Percentiles rank a stretch among this genome's conserved stretches.
Conservation (phyloP, 2,113 vertebrate genomes). For the Pseudonaja textilis region DNA sequence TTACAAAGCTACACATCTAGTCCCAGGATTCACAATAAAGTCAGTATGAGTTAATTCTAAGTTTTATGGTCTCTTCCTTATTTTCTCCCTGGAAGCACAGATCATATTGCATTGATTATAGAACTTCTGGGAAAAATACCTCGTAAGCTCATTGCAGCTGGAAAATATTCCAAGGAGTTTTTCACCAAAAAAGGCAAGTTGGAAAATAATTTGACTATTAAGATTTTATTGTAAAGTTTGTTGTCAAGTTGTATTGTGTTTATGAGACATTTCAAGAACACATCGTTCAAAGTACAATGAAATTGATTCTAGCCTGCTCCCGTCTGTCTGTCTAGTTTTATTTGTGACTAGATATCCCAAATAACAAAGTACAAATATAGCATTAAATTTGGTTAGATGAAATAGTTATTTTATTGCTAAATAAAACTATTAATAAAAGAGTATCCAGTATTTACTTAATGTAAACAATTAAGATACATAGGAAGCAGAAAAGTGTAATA, state of each 20-base stretch:
- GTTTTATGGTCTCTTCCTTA: neutral
- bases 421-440: neutral
- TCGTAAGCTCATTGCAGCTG: conserved; percentile 90
- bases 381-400: neutral
- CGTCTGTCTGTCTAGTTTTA: neutral
- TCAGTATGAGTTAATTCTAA: neutral
- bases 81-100: conserved; percentile 65
- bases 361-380: neutral
- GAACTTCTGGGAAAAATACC: conserved; percentile 96
- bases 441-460: neutral
- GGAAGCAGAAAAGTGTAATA: neutral
- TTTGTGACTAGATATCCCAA: neutral
- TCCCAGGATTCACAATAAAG: neutral
- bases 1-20: neutral
- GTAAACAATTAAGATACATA: neutral
- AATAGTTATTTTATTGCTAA: neutral
- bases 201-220: neutral
- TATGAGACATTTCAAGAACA: neutral
- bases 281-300: neutral
- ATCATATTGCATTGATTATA: conserved; percentile 98
- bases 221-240: neutral
- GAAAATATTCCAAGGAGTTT: conserved; percentile 98
- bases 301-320: neutral
- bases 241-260: neutral
- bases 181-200: conserved; percentile 98